phyloP scores from a whole-genome alignment of 2,113 vertebrate genomes.

The Mixornis gularis region DNA sequence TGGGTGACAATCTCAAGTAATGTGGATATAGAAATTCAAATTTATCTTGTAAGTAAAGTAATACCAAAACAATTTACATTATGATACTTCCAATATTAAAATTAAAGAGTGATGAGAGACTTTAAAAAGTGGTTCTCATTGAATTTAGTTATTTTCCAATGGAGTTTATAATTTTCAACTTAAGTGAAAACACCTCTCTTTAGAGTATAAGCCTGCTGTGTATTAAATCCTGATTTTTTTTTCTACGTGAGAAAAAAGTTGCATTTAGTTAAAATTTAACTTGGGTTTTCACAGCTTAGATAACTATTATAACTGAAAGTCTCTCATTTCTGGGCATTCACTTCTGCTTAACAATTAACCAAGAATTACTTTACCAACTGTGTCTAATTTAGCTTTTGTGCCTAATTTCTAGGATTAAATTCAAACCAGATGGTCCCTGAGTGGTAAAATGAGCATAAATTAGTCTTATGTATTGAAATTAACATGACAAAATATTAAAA shows the following conservation, averaged over 20 bases:
- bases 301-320: not conserved
- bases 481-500: constrained; percentile 24
- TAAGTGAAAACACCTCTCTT: not conserved
- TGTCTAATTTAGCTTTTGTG: constrained; percentile 52
- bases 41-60: not conserved
- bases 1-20: not conserved
- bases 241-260: not conserved
- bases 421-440: constrained; percentile 47
- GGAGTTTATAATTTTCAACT: not conserved
- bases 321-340: not conserved
- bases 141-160: not conserved
- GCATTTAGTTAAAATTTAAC: not conserved
- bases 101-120: not conserved
- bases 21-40: not conserved
- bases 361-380: constrained; percentile 56
- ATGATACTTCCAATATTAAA: not conserved
- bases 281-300: not conserved
- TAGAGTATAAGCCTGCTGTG: not conserved
- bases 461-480: constrained; percentile 38
- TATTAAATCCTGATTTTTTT: not conserved
- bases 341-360: constrained; percentile 36
- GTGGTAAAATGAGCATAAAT: constrained; percentile 37
- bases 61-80: not conserved
- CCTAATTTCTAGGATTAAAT: constrained; percentile 58
- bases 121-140: not conserved